These are phyloP conservation scores for Anarhynchus alexandrinus DNA, from an alignment of 2,113 vertebrate genomes.

Conservation along the genomic window DNA sequence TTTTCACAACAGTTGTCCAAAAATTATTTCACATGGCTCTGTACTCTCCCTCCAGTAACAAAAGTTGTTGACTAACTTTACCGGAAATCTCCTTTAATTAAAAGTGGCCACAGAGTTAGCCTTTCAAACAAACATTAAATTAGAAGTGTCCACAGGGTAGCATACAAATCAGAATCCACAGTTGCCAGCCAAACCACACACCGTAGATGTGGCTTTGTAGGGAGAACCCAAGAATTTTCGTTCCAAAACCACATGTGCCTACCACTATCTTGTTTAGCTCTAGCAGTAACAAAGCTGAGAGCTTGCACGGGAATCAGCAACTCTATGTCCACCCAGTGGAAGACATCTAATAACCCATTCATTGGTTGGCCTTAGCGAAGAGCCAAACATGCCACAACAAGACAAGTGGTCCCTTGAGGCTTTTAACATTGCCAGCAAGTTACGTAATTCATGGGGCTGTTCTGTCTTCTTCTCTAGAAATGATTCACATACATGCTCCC, in stretches of 20 bases:
- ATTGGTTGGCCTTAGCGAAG: neutral
- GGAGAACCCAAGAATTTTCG: slow-evolving; percentile 33
- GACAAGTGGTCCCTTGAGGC: neutral
- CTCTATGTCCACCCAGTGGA: neutral
- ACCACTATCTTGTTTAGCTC: slow-evolving; percentile 27
- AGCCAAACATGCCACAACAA: neutral
- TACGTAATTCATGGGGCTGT: neutral
- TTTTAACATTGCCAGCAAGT: neutral
- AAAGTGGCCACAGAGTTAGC: slow-evolving; percentile 14
- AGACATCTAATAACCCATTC: neutral
- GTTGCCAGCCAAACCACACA: slow-evolving; percentile 52
- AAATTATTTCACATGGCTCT: neutral
- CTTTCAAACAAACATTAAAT: slow-evolving; percentile 21
- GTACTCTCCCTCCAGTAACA: neutral
- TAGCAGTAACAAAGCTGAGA: neutral
- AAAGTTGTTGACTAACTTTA: neutral
- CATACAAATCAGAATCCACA: slow-evolving; percentile 11
- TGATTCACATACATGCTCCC: neutral
- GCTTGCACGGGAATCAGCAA: neutral
- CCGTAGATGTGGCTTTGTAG: slow-evolving; percentile 36
- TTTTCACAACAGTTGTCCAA: neutral
- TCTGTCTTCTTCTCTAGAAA: neutral
- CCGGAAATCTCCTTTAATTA: slow-evolving; percentile 31
- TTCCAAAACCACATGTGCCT: slow-evolving; percentile 49
- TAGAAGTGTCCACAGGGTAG: slow-evolving; percentile 47